phyloP scores from a whole-genome alignment of 1,140 invertebrate genomes.

The Zaprionus kolodkinae region DNA sequence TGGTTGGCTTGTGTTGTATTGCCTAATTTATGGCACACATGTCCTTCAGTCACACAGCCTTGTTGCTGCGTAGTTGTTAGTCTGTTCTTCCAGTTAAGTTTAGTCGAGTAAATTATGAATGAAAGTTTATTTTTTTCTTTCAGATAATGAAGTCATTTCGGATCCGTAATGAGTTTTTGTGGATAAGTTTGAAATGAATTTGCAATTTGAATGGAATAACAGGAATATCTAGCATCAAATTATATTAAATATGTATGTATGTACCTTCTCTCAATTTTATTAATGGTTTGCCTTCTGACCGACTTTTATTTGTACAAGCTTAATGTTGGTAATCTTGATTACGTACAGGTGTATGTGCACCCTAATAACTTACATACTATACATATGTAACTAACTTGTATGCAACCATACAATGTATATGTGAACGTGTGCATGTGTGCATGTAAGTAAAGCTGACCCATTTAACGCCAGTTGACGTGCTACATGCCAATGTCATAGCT shows the following conservation, averaged over 20 bases:
- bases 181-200: not conserved
- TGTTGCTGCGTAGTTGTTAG: constrained; percentile 2
- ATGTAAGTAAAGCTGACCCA: constrained; percentile 48
- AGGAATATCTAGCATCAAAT: not conserved
- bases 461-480: constrained; percentile 49
- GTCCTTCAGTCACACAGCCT: constrained; percentile 40
- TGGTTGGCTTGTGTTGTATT: constrained; percentile 34
- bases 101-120: constrained; percentile 26
- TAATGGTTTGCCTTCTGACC: not conserved
- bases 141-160: constrained; percentile 22
- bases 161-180: not conserved
- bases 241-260: not conserved
- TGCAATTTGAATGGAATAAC: not conserved
- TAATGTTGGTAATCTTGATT: not conserved
- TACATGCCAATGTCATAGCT: constrained; percentile 37
- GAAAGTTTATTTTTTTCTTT: constrained; percentile 12
- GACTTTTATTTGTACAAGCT: not conserved
- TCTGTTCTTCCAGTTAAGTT: constrained; percentile 15
- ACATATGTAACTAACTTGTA: not conserved
- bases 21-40: constrained; percentile 50
- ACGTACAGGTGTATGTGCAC: not conserved
- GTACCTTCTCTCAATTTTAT: not conserved
- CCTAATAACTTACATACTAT: not conserved
- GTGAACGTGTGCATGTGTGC: not conserved
- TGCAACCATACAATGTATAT: not conserved